Evolutionary conservation across 2,113 vertebrate species (phyloP), one percentile per base, ranked within the genome.

Genomic region (Damaliscus lunatus): DNA sequence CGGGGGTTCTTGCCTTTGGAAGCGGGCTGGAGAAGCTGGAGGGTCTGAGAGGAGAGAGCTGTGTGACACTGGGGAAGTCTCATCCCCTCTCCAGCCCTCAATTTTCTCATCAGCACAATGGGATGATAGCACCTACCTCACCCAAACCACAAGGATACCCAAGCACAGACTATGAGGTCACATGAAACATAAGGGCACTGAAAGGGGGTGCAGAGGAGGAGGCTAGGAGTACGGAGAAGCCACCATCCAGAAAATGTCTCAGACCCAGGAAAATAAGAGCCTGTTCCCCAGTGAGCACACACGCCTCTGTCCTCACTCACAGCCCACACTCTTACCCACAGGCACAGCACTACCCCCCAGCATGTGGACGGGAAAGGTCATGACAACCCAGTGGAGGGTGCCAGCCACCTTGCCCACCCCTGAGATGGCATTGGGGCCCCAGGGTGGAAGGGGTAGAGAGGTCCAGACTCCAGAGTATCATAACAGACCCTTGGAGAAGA

Each of bases 291-390:
- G 60, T 2, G 15, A 77, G 48, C 53, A 87, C 36, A 40, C 27
- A 9, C 0, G 4, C 13, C 36, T 53, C 55, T 17, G 43, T 59
- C 36, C 43, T 90, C 74, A 29, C 12, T 36, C 3, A 2, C 23
- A 27, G 6, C 33, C 33, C 60, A 48, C 14, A 11, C n/a, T 36
- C 81, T 50, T 62, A 55, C n/a, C 46, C 80, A 14, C 0, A 0
- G 11, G n/a, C 17, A 33, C 7, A 25, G 78, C 11, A 4, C 53
- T 31, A 23, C 62, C 52, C 55, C 64, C 59, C 6, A 13, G 29
- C 2, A 3, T 10, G 14, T 0, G 1, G 60, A 10, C 1, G 0
- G 40, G 60, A 57, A 27, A n/a, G 46, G 48, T 6, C 33, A 52
- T 43, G 53, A 31, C 46, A 25, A 64, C 64, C 19, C 33, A 8